These are phyloP conservation scores for Caenorhabditis parvicauda DNA, from an alignment of 2,888 invertebrate genomes.

Conservation along the genomic window DNA sequence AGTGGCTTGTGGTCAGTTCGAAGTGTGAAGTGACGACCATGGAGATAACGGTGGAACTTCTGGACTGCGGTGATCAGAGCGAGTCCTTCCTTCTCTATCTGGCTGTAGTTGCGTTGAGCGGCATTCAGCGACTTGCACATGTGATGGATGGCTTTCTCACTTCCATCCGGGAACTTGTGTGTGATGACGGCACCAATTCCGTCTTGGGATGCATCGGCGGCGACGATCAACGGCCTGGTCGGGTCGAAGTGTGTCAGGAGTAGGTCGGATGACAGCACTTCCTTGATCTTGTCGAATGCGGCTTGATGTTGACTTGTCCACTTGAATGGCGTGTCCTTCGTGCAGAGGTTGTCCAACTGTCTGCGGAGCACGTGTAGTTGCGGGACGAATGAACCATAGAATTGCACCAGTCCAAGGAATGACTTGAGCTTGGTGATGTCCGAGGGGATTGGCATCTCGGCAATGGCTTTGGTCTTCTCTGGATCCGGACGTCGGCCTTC, in stretches of 20 bases:
- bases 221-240: constrained; percentile 50
- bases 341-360: too few species aligned
- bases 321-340: constrained; percentile 8
- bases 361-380: too few species aligned
- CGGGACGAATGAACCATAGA: constrained; percentile 5
- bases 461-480: constrained; percentile 25
- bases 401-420: constrained; percentile 25
- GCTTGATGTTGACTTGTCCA: constrained; percentile 16
- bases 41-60: constrained; percentile 64
- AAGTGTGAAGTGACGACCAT: constrained; percentile 63
- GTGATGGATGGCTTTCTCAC: constrained; percentile 39
- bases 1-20: constrained; percentile 60
- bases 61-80: constrained; percentile 61
- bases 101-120: constrained; percentile 35
- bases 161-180: constrained; percentile 44
- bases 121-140: constrained; percentile 21
- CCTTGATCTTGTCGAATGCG: constrained; percentile 10
- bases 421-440: constrained; percentile 6
- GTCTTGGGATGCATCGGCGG: constrained; percentile 63
- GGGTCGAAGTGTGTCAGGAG: constrained; percentile 60
- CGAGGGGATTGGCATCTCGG: constrained; percentile 11
- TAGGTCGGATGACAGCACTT: not conserved
- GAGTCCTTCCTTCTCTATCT: constrained; percentile 48
- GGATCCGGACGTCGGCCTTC: constrained; percentile 24
- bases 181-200: constrained; percentile 54